Conservation (phyloP, 2,113 vertebrate species). For the Phoxinus phoxinus region DNA sequence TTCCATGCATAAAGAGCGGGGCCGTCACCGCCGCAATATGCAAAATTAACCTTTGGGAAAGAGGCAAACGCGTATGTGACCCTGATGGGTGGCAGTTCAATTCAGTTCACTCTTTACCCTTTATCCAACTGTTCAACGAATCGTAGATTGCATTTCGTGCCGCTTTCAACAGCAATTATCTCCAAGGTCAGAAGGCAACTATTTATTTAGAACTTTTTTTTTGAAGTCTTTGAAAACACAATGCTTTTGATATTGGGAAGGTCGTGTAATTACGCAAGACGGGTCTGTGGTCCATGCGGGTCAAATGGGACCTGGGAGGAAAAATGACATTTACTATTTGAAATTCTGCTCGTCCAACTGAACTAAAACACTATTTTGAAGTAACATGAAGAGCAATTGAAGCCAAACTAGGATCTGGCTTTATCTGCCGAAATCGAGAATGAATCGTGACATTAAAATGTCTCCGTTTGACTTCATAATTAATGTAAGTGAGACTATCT, state of each 20-base stretch:
- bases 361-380: conserved; percentile 5
- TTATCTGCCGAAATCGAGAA: background rate
- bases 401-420: background rate
- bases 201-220: conserved; percentile 26
- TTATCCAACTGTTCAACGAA: conserved; percentile 38
- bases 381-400: background rate
- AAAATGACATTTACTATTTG: background rate
- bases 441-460: background rate
- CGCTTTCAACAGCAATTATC: conserved; percentile 45
- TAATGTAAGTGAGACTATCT: background rate
- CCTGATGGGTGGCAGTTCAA: conserved; percentile 35
- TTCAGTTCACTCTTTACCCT: conserved; percentile 40
- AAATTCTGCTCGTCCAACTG: background rate
- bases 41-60: conserved; percentile 52
- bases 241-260: background rate
- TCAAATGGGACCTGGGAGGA: background rate
- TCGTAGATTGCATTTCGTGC: conserved; percentile 10
- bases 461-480: background rate
- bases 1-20: conserved; percentile 2
- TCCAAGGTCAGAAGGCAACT: conserved; percentile 38
- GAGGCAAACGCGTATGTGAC: conserved; percentile 41
- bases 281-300: background rate
- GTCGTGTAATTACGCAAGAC: background rate
- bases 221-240: background rate
- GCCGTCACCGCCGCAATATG: conserved; percentile 35